Evolutionary conservation across 2,888 invertebrate species (phyloP).

Genomic region (Formica aserva): DNA sequence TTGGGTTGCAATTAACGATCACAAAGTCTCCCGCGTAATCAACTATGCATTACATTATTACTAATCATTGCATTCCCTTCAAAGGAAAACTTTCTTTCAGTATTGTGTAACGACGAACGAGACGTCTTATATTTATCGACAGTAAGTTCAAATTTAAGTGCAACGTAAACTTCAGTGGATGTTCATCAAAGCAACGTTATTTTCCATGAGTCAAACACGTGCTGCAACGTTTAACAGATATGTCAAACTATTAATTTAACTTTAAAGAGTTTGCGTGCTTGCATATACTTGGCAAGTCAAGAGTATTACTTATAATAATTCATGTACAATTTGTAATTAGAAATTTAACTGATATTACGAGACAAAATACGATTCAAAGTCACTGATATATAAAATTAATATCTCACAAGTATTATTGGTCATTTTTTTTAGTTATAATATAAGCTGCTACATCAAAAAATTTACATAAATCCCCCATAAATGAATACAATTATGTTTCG

Average conservation of each 20-base stretch:
- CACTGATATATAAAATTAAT: neutral
- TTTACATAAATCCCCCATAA: conserved; percentile 14
- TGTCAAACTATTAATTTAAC: conserved; percentile 39
- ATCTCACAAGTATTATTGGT: neutral
- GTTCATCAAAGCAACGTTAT: conserved; percentile 26
- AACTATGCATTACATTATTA: conserved; percentile 29
- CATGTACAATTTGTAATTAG: conserved; percentile 14
- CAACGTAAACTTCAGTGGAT: conserved; percentile 29
- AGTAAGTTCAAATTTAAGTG: conserved; percentile 32
- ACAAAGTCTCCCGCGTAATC: conserved; percentile 42
- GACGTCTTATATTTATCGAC: conserved; percentile 35
- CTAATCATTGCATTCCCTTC: conserved; percentile 54
- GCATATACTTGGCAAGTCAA: neutral
- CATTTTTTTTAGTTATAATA: neutral
- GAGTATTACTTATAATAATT: neutral
- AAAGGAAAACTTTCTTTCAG: conserved; percentile 37
- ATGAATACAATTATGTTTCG: conserved; percentile 2
- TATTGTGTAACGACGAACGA: conserved; percentile 20
- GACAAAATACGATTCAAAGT: neutral
- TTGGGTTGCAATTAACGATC: conserved; percentile 72
- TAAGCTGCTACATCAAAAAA: neutral
- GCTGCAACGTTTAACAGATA: neutral
- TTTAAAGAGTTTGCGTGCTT: neutral
- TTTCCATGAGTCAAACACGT: neutral
- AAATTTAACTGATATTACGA: neutral